phyloP scores from a whole-genome alignment of 2,888 invertebrate species.

The Nomada goodeniana region DNA sequence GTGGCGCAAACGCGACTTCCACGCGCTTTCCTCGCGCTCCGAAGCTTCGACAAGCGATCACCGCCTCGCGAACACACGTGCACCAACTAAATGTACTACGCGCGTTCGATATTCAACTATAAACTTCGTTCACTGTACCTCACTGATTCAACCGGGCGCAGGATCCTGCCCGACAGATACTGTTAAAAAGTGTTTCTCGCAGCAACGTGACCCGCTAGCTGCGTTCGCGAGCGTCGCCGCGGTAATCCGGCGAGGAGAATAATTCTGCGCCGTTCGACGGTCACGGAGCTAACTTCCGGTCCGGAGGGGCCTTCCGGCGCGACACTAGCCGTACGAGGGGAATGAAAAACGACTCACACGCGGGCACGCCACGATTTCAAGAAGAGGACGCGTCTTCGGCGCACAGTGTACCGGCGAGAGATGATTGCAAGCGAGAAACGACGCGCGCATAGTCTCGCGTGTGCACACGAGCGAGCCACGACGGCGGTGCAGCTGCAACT shows the following conservation, averaged over 20 bases:
- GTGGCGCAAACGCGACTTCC: conserved; percentile 60
- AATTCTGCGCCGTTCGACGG: neutral
- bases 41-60: conserved; percentile 25
- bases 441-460: conserved; percentile 69
- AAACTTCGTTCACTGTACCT: neutral
- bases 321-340: conserved; percentile 19
- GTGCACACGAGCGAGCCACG: conserved; percentile 69
- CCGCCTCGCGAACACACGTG: conserved; percentile 30
- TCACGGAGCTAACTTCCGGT: conserved; percentile 2
- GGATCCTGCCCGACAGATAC: too few relatives aligned
- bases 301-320: neutral
- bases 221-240: neutral
- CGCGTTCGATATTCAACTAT: neutral
- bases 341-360: conserved; percentile 27
- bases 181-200: neutral
- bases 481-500: conserved; percentile 81
- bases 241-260: neutral
- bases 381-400: conserved; percentile 51
- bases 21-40: conserved; percentile 55
- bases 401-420: conserved; percentile 48
- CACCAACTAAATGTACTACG: neutral
- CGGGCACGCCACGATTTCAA: conserved; percentile 33
- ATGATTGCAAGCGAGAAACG: conserved; percentile 53
- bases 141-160: neutral
- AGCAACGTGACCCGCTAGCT: neutral